Evolutionary conservation across 2,888 invertebrate species (phyloP).

Genomic region (Cantharis flavilabris): DNA sequence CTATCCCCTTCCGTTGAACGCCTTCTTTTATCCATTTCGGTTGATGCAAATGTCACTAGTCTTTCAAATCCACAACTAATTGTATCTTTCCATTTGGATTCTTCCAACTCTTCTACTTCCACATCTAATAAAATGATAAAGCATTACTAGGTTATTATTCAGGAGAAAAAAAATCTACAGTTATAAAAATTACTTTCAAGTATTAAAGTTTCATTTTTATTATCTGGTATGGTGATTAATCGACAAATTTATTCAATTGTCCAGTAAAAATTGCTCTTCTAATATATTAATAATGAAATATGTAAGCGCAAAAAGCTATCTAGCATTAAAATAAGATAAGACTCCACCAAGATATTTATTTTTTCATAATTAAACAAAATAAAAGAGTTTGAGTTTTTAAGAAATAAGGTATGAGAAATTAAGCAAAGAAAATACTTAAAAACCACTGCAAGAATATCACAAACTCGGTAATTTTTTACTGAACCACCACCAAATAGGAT

Average conservation of each 20-base stretch:
- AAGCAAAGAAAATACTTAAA: background rate
- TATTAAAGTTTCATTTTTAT: background rate
- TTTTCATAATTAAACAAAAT: background rate
- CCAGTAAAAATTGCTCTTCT: slow-evolving; percentile 5
- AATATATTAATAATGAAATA: slow-evolving; percentile 6
- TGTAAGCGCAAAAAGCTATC: background rate
- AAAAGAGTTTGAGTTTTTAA: background rate
- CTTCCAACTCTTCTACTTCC: slow-evolving; percentile 72
- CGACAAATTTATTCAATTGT: slow-evolving; percentile 5
- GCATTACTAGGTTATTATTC: background rate
- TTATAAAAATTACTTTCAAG: background rate
- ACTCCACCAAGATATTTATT: background rate
- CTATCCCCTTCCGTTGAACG: slow-evolving; percentile 79
- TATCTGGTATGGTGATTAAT: slow-evolving; percentile 3
- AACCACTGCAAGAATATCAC: background rate
- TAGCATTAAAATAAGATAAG: background rate
- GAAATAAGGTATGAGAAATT: background rate
- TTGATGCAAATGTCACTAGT: slow-evolving; percentile 90
- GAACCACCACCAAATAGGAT: slow-evolving; percentile 34
- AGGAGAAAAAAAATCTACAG: background rate
- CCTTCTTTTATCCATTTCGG: slow-evolving; percentile 85
- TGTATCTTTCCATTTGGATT: slow-evolving; percentile 90
- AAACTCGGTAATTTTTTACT: background rate
- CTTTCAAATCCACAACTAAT: slow-evolving; percentile 93
- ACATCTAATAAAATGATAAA: slow-evolving; percentile 58